These are phyloP conservation scores for Origma solitaria DNA, from an alignment of 2,113 vertebrate genomes.

Conservation along the genomic window DNA sequence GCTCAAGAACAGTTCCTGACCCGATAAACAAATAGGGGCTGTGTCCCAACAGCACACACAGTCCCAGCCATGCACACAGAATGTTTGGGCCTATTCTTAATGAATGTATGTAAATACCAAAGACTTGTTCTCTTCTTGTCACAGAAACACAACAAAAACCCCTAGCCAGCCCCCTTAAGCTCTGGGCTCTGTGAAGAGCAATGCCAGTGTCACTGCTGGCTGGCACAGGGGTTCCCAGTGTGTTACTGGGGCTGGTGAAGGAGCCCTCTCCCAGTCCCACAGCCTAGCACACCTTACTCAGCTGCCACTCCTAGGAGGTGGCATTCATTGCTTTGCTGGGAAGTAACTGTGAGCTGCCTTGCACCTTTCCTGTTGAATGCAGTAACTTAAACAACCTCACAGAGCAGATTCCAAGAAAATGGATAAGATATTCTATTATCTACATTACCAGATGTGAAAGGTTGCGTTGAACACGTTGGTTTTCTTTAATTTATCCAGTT, in stretches of 20 bases:
- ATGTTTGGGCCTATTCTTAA: background rate
- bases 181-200: too few relatives aligned
- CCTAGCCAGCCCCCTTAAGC: background rate
- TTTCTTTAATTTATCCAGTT: conserved; percentile 93
- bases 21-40: background rate
- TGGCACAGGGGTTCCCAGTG: background rate
- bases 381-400: accelerated
- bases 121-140: background rate
- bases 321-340: background rate
- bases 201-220: accelerated
- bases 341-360: too few relatives aligned
- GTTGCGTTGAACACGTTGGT: conserved; percentile 98
- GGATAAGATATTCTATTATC: accelerated
- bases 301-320: background rate
- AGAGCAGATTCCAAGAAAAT: background rate
- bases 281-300: background rate
- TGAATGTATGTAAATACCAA: background rate
- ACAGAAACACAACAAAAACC: background rate
- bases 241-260: background rate
- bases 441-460: conserved; percentile 91
- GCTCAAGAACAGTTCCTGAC: background rate
- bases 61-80: background rate
- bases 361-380: too few relatives aligned
- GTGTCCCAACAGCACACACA: background rate
- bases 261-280: background rate